Percentiles rank a stretch among this genome's conserved stretches.
Conservation (phyloP, 2,113 vertebrate species). For the Halichoeres trimaculatus region DNA sequence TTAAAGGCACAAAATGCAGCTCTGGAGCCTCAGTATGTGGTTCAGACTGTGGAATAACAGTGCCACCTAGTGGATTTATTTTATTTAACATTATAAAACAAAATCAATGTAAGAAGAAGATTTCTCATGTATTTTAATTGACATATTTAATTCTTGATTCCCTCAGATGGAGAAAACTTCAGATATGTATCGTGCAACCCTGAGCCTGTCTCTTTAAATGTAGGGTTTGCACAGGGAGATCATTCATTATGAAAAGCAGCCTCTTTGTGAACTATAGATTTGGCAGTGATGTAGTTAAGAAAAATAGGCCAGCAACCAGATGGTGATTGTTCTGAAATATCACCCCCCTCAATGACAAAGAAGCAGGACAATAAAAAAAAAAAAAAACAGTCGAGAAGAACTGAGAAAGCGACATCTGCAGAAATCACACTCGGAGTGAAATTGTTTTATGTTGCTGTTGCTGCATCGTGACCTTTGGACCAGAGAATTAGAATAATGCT, state of each 20-base stretch:
- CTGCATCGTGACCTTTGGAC: conserved; percentile 46
- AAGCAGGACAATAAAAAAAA: background rate
- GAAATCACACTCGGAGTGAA: background rate
- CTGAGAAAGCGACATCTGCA: too few relatives aligned
- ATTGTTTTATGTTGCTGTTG: background rate
- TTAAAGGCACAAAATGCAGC: too few relatives aligned
- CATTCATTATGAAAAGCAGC: conserved; percentile 42
- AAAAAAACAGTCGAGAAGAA: background rate
- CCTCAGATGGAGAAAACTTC: too few relatives aligned
- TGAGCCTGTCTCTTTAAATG: conserved; percentile 13
- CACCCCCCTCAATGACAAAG: background rate
- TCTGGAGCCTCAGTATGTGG: too few relatives aligned
- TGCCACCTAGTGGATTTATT: conserved; percentile 59
- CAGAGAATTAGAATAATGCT: conserved; percentile 62
- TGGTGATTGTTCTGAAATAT: background rate
- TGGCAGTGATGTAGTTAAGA: conserved; percentile 18
- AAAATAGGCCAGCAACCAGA: conserved; percentile 32
- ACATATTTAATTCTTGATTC: too few relatives aligned
- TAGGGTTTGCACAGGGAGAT: background rate
- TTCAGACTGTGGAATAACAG: conserved; percentile 31
- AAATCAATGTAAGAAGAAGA: background rate
- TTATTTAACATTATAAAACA: background rate
- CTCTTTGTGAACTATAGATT: conserved; percentile 36
- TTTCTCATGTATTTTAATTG: too few relatives aligned
- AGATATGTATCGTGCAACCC: too few relatives aligned